Evolutionary conservation across 2,113 vertebrate genomes (phyloP).

Genomic region (Coracopsis vasa): DNA sequence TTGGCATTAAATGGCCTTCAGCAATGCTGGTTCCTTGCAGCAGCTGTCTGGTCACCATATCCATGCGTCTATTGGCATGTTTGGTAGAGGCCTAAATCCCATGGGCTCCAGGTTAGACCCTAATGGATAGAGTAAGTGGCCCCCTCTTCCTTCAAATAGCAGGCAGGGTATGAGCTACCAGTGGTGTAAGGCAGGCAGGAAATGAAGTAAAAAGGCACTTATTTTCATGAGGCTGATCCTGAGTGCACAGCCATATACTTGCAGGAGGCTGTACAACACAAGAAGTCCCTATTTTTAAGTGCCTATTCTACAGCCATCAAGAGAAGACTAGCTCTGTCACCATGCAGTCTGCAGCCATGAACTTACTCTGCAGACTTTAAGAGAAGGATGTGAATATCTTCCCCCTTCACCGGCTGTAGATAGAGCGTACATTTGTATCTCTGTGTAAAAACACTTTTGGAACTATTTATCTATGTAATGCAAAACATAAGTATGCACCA

Average conservation of each 20-base stretch:
- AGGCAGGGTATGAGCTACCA: not conserved
- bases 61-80: not conserved
- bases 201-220: not conserved
- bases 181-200: not conserved
- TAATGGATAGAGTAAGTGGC: not conserved
- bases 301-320: not conserved
- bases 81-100: not conserved
- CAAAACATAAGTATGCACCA: not conserved
- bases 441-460: not conserved
- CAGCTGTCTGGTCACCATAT: not conserved
- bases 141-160: not conserved
- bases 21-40: accelerated
- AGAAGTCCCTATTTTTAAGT: not conserved
- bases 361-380: not conserved
- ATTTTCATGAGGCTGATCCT: not conserved
- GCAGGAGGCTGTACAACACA: not conserved
- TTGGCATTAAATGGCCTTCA: not conserved
- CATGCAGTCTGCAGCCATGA: not conserved
- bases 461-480: not conserved
- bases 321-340: not conserved
- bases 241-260: not conserved
- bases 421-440: not conserved
- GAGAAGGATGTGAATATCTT: not conserved
- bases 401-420: not conserved
- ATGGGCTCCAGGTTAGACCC: not conserved